Base-by-base conservation (phyloP, 2,888 invertebrate genomes). In the Tetramorium bicarinatum region DNA sequence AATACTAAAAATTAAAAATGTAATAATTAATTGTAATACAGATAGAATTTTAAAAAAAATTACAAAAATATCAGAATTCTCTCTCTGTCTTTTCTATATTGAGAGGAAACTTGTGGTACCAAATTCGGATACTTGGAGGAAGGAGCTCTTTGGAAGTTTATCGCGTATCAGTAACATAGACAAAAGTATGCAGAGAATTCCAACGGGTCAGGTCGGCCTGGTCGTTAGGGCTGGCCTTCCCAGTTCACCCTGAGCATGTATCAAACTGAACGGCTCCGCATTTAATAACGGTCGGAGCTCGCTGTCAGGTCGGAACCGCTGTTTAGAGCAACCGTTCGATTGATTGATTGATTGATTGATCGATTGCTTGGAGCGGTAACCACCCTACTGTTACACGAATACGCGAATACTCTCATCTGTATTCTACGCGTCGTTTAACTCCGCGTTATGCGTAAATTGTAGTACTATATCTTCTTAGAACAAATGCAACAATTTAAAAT, bases 141-240 rank as follows among this genome's bases (percentile, higher is more conserved):
- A 52, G 34, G 34, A 59, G 59, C 59, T 79, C 72, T 47, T 79
- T 34, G 71, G 38, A 71, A 79, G 79, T 71, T 79, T 71, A 71
- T 79, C 56, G 47, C 9, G 25, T 81, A 81, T 84, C 79, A 59
- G 86, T 82, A 89, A 87, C 91, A 69, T 47, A 85, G 87, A 86
- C 74, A 71, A 84, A 92, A 92, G 92, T 91, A 91, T 92, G 87
- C 87, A 34, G 85, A 86, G 92, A 91, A 92, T 92, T 88, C 81
- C 76, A 83, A 82, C 85, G 87, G 86, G 85, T 86, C 87, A 82
- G 86, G 67, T 82, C 75, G 83, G 85, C 77, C 21, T 56, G 90
- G 87, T 88, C 91, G 90, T 91, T 90, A 91, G 84, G 87, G 84
- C 85, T 86, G 83, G 85, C 86, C 86, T 85, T 84, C 66, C 64